Evolutionary conservation across 2,797 vertebrate species (phyloP), one percentile per base, ranked within the genome.

Genomic region (Todus mexicanus): DNA sequence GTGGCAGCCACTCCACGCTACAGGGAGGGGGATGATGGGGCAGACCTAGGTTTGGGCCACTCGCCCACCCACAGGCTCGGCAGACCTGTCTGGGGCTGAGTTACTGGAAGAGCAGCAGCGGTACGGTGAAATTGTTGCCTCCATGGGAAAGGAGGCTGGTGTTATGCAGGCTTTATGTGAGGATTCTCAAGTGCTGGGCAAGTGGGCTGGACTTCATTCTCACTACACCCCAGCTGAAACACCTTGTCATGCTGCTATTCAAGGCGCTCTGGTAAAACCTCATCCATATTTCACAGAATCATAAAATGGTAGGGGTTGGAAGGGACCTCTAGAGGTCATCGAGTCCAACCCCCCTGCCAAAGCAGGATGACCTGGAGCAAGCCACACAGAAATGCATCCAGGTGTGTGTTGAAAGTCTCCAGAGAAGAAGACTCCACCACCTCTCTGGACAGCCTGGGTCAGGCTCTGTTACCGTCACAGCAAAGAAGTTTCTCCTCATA

Each of bases 121-220:
- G 22, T 10, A 26, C 25, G 0, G 0, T 4, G 56, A 20, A 53
- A n/a, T 7, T 1, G 0, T 21, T 35, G 27, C 27, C 43, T 61
- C 50, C 22, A 1, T 0, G 4, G 47, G 13, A n/a, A 43, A 22
- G 70, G 40, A 54, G 38, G 11, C 11, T 43, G 47, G 15, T 12
- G 5, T 9, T 15, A 3, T 6, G 33, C 31, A 56, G 48, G 15
- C 45, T 72, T 50, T 57, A 3, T 6, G 6, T 33, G 13, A 50
- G 69, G 48, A 48, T 10, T 2, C 43, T 50, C 5, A 4, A 29
- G 22, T 14, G 4, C 35, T 13, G 31, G 35, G 42, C 19, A 15
- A 27, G 18, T 6, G 31, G 51, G 15, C 21, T 59, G 60, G 37
- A 7, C n/a, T 68, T 76, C 6, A 1, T 63, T 21, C 19, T 88